These are phyloP conservation scores for Nannoperca australis DNA, from an alignment of 2,797 vertebrate genomes.

Conservation along the genomic window DNA sequence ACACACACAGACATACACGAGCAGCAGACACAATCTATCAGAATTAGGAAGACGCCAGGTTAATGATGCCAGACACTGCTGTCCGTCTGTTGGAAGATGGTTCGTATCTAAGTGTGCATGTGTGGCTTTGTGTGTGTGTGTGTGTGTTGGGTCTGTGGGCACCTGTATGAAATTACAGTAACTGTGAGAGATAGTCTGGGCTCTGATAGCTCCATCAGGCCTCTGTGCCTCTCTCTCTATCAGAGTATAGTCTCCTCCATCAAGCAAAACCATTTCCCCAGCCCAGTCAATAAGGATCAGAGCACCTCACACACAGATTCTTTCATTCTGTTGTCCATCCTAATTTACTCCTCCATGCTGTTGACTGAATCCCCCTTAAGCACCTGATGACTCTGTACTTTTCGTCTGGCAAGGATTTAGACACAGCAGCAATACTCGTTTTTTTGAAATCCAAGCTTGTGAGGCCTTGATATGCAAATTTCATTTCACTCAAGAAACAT, in stretches of 20 bases:
- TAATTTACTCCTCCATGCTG: conserved; percentile 39
- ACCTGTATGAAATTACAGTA: conserved; percentile 76
- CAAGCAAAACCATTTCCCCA: conserved; percentile 64
- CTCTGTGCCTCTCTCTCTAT: conserved; percentile 43
- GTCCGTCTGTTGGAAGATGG: conserved; percentile 73
- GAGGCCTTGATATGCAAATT: conserved; percentile 27
- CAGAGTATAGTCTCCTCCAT: conserved; percentile 61
- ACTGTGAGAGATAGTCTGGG: conserved; percentile 64
- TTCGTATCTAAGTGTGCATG: conserved; percentile 46
- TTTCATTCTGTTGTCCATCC: conserved; percentile 61
- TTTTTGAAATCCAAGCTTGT: conserved; percentile 40
- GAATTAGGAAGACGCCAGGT: conserved; percentile 72
- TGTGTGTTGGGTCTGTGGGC: conserved; percentile 21
- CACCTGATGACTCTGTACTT: conserved; percentile 34
- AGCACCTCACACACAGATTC: conserved; percentile 34
- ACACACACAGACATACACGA: conserved; percentile 27
- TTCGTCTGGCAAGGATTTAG: background rate
- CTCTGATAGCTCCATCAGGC: conserved; percentile 64
- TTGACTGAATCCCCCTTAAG: conserved; percentile 37
- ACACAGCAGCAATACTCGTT: background rate
- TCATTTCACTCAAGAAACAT: conserved; percentile 9
- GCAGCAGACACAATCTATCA: conserved; percentile 61
- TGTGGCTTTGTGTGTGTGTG: conserved; percentile 39
- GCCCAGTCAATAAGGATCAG: conserved; percentile 69
- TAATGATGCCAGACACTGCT: conserved; percentile 78